Evolutionary conservation across 2,797 vertebrate species (phyloP).

Genomic region (Platyrinchus mystaceus): DNA sequence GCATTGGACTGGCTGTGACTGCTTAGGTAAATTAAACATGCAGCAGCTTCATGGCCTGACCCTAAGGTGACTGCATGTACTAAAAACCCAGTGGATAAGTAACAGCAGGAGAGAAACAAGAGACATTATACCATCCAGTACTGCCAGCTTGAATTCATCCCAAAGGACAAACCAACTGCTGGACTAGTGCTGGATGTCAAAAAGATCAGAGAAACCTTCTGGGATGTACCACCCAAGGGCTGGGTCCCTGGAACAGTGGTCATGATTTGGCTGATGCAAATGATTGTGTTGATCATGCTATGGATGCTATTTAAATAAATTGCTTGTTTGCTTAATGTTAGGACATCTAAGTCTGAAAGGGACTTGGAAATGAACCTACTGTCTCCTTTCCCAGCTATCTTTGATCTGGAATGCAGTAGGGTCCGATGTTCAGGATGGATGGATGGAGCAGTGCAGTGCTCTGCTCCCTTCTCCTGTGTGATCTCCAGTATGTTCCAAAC

Average conservation of each 20-base stretch:
- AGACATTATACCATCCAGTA: neutral
- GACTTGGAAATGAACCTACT: neutral
- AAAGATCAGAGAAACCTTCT: neutral
- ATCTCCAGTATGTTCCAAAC: neutral
- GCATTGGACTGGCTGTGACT: neutral
- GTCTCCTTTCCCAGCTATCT: neutral
- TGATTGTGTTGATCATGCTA: neutral
- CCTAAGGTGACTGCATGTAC: neutral
- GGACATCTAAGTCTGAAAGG: neutral
- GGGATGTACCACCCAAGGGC: neutral
- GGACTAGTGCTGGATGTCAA: neutral
- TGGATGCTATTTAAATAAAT: neutral
- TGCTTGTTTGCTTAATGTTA: neutral
- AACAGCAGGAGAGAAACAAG: neutral
- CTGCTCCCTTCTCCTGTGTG: neutral
- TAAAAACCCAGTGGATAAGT: neutral
- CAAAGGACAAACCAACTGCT: neutral
- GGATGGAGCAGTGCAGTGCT: neutral
- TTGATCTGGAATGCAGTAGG: neutral
- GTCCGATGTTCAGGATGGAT: neutral
- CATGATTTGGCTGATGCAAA: neutral
- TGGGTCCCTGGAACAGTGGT: neutral
- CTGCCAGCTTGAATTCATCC: neutral
- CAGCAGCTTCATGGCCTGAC: neutral
- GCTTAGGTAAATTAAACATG: neutral